Base-by-base conservation (phyloP, 2,888 invertebrate genomes). In the Spodoptera picta region DNA sequence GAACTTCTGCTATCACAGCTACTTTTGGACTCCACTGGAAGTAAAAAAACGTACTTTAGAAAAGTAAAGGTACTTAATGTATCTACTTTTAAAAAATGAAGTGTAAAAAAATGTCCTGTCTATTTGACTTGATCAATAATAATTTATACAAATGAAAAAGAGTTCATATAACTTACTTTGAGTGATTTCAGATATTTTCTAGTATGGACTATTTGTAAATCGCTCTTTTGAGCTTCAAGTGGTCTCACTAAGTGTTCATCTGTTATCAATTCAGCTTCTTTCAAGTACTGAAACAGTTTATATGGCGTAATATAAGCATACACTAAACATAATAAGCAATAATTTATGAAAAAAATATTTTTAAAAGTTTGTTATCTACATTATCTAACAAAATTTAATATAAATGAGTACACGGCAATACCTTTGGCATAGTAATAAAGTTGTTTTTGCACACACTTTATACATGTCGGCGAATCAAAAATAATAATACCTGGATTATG, bases 11-110 rank as follows among this genome's bases (percentile, higher is more conserved):
- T 74, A 98, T 97, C 73, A 95, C 92, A 0, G 98, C 98, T 27
- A 98, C 98, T 85, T 96, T 97, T 61, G 96, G 91, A 83, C 98
- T 98, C 96, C 97, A 98, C 97, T 98, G 90, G 44, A 86, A 95
- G 85, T 3, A 0, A 1, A 52, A 47, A 48, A 49, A 36, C 6
- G 31, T 24, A 11, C 36, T 36, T 36, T 7, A 36, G 36, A 36
- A 27, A 27, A 27, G 3, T 27, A 27, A 27, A 27, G 5, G 4
- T 27, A 27, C 3, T 5, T 27, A 27, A 2, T 5, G 1, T 3
- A 27, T 27, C 5, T 27, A 27, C 5, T 3, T 27, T 27, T 27
- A 27, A 6, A 36, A 36, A 36, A 31, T 31, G 4, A 31, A 36
- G 7, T 9, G 36, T 36, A 36, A n/a, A n/a, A n/a, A n/a, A n/a